A percentile compares a stretch with the other conserved stretches of the same genome.
These are phyloP conservation scores for Pachyuromys duprasi DNA, from an alignment of 2,797 vertebrate species.

Conservation along the genomic window DNA sequence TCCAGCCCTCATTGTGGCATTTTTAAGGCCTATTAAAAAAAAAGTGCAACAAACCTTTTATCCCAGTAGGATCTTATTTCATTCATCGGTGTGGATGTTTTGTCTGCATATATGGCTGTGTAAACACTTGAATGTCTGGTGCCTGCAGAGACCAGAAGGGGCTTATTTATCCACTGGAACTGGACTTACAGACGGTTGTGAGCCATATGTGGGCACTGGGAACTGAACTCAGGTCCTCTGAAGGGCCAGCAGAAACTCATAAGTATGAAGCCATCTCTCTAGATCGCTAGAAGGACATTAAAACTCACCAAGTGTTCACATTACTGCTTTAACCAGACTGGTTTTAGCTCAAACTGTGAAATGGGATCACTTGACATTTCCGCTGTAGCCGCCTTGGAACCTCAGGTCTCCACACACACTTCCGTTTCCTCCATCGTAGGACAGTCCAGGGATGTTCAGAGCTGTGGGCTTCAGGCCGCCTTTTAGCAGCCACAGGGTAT, in stretches of 20 bases:
- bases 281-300: neutral
- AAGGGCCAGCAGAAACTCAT: neutral
- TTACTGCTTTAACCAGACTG: neutral
- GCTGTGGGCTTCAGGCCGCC: neutral
- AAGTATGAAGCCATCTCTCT: neutral
- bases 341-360: slow-evolving; percentile 2
- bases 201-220: neutral
- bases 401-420: neutral
- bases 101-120: neutral
- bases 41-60: neutral
- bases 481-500: neutral
- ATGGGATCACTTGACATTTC: neutral
- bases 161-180: too few species aligned
- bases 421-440: neutral
- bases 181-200: neutral
- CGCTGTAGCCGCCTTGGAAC: neutral
- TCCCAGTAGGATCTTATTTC: neutral
- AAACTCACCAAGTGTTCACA: neutral
- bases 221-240: neutral
- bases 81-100: neutral
- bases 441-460: neutral
- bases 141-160: neutral
- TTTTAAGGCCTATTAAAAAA: neutral
- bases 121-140: too few species aligned
- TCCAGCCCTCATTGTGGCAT: neutral